Base-by-base conservation (phyloP, 2,113 vertebrate species). In the Lanius collurio region DNA sequence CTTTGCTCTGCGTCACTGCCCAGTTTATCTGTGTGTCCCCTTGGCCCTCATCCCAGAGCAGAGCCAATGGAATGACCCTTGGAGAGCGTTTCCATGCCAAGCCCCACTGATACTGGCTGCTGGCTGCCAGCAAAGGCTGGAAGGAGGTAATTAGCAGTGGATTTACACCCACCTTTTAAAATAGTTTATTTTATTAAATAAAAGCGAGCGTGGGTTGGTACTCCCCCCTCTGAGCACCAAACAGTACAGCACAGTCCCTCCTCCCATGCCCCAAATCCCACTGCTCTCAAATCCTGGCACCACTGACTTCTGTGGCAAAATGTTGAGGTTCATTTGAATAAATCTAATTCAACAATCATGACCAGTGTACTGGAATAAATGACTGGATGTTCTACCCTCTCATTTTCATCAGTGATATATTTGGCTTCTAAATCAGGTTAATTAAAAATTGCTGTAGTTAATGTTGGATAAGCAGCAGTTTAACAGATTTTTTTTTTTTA, bases 341-440 rank as follows among this genome's bases (percentile, higher is more conserved):
- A 79, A 79, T 57, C 84, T 92, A 84, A 95, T 85, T 89, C 94
- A 88, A 84, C 89, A 89, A 37, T 82, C 85, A 49, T 82, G 91
- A 86, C 90, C 92, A 74, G 79, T 60, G 69, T 90, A 91, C 89
- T 77, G 95, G 96, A 96, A 96, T 90, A 97, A 97, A 95, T 80
- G 90, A 74, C 68, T 93, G 73, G 35, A 70, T 71, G 90, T 95
- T 96, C 92, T 95, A 95, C 93, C 90, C 94, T 87, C 93, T 96
- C 94, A 93, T 95, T 97, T 97, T 96, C 95, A 95, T 90, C 94
- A 96, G 73, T 50, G 84, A 94, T 84, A 87, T 62, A 88, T 93
- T 80, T 95, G 87, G 90, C 93, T 90, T 82, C 95, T 92, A 96
- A 97, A 97, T 96, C 93, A 90, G 94, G 93, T 97, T 97, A 97